Evolutionary conservation across 2,797 vertebrate species (phyloP).

Genomic region (Liasis olivaceus): DNA sequence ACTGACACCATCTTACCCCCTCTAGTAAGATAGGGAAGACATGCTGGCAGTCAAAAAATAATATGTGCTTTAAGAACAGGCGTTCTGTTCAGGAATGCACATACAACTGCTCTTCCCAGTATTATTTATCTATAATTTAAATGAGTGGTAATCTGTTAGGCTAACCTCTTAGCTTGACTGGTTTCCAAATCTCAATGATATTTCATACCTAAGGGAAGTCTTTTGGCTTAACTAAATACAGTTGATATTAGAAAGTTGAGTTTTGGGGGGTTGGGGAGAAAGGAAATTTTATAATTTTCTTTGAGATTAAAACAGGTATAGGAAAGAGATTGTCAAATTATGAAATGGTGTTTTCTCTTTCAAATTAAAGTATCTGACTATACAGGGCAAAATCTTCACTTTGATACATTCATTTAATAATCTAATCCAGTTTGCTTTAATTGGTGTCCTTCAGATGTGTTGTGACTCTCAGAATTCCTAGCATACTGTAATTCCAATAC

Average conservation of each 20-base stretch:
- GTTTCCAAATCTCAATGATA: slow-evolving; percentile 8
- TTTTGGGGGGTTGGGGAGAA: neutral
- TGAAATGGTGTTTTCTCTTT: neutral
- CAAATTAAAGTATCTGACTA: neutral
- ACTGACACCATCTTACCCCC: slow-evolving; percentile 60
- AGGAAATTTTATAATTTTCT: slow-evolving; percentile 10
- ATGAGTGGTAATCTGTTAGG: slow-evolving; percentile 18
- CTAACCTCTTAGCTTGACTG: neutral
- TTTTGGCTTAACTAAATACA: neutral
- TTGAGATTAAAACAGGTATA: neutral
- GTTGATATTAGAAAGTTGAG: neutral
- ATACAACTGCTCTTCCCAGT: slow-evolving; percentile 36
- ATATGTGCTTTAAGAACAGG: slow-evolving; percentile 22
- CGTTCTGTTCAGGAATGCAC: slow-evolving; percentile 41
- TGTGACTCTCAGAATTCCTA: neutral
- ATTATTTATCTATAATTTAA: neutral
- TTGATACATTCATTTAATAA: neutral
- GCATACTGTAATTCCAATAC: neutral
- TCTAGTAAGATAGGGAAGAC: slow-evolving; percentile 25
- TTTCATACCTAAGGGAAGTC: slow-evolving; percentile 3
- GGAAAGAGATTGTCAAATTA: neutral
- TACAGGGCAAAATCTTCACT: accelerated
- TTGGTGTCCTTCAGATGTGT: neutral
- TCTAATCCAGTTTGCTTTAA: neutral
- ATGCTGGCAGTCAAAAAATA: slow-evolving; percentile 24